Percentiles rank a stretch among this genome's conserved stretches.
These are phyloP conservation scores for Sitta carolinensis DNA, from an alignment of 2,797 vertebrate genomes.

Conservation along the genomic window DNA sequence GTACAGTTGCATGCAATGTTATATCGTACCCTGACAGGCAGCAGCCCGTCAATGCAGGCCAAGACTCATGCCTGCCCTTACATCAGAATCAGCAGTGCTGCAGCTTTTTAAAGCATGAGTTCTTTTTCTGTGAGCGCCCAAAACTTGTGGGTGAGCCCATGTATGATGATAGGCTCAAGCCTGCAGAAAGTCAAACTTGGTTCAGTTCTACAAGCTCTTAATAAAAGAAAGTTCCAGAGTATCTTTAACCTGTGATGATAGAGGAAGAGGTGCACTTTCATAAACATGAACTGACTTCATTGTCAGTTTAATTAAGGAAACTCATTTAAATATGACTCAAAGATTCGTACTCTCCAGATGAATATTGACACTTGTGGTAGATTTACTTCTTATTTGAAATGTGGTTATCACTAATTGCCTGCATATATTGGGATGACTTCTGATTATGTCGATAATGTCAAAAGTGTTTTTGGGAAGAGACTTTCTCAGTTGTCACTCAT, in stretches of 20 bases:
- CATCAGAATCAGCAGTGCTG: not conserved
- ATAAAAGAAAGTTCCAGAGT: not conserved
- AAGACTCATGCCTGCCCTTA: not conserved
- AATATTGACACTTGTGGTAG: conserved; percentile 21
- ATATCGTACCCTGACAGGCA: not conserved
- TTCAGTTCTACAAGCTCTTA: not conserved
- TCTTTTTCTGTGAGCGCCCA: not conserved
- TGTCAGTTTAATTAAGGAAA: conserved; percentile 36
- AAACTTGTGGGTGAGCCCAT: not conserved
- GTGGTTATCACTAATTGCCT: conserved; percentile 23
- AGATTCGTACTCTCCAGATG: not conserved
- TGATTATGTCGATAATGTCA: not conserved
- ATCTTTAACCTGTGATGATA: not conserved
- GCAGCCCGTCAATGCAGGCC: not conserved
- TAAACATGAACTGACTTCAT: not conserved
- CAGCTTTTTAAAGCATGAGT: not conserved
- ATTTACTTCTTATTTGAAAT: conserved; percentile 17
- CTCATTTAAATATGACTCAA: not conserved
- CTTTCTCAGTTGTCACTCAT: not conserved
- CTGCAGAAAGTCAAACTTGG: not conserved
- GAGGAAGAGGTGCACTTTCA: not conserved
- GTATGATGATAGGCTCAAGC: not conserved
- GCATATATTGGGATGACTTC: not conserved
- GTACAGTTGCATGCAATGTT: not conserved
- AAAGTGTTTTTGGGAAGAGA: conserved; percentile 1